phyloP scores from a whole-genome alignment of 2,797 vertebrate genomes.

The Harpagifer antarcticus region DNA sequence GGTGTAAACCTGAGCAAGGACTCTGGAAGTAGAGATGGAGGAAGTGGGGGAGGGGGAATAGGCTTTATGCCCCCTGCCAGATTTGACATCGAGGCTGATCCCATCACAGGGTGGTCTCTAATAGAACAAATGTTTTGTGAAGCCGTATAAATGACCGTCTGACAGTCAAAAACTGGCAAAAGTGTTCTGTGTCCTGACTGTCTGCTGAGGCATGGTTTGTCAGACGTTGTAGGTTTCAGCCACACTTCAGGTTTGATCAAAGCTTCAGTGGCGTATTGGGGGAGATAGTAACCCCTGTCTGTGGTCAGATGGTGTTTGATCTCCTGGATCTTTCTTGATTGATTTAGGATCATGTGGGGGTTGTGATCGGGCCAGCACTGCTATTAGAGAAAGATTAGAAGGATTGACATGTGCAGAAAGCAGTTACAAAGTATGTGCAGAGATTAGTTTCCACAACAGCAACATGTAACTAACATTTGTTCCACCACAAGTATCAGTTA shows the following conservation, averaged over 20 bases:
- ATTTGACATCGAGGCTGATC: too few relatives aligned
- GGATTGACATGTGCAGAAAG: neutral
- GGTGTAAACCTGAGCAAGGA: too few relatives aligned
- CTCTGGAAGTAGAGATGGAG: too few relatives aligned
- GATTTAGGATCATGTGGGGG: neutral
- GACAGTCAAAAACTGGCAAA: neutral
- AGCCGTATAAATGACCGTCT: neutral
- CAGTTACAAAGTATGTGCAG: neutral
- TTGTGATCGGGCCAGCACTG: neutral
- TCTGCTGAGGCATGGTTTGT: neutral
- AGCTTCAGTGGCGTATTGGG: neutral
- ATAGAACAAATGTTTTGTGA: neutral
- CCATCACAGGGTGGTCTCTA: too few relatives aligned
- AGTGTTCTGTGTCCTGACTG: neutral
- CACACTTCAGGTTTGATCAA: neutral
- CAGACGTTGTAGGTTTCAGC: too few relatives aligned
- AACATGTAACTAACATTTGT: neutral
- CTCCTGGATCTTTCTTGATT: neutral
- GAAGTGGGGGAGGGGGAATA: too few relatives aligned
- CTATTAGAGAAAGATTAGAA: too few relatives aligned
- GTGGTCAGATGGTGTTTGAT: neutral
- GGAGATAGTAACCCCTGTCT: neutral
- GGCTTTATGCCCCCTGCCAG: too few relatives aligned
- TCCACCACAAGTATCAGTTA: neutral
- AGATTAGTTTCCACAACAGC: neutral